These are phyloP conservation scores for Chauna torquata DNA, from an alignment of 2,113 vertebrate species.

Conservation along the genomic window DNA sequence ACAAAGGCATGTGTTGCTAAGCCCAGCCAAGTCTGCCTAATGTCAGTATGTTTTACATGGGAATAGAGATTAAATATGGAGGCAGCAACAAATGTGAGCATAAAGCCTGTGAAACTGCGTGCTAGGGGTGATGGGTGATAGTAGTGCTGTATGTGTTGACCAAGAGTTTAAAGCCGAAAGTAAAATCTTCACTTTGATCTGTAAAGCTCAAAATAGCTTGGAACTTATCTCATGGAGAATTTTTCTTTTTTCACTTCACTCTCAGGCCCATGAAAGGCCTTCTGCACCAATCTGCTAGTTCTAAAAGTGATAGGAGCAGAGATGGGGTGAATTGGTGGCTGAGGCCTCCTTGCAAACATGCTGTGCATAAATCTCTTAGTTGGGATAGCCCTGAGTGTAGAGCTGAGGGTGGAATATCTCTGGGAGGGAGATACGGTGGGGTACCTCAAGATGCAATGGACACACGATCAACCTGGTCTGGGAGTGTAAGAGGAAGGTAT, in stretches of 20 bases:
- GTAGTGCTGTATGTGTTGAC: background rate
- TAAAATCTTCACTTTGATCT: background rate
- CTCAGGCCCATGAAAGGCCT: background rate
- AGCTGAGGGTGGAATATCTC: background rate
- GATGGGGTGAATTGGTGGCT: background rate
- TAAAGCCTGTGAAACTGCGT: background rate
- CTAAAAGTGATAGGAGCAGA: background rate
- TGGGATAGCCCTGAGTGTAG: background rate
- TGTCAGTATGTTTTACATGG: background rate
- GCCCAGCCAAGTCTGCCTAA: background rate
- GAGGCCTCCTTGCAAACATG: background rate
- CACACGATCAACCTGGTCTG: fast-evolving
- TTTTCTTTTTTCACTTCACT: background rate
- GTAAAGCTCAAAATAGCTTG: background rate
- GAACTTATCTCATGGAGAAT: background rate
- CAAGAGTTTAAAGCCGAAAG: background rate
- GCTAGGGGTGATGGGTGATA: background rate
- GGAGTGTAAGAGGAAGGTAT: background rate
- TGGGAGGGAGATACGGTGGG: background rate
- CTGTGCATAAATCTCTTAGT: background rate
- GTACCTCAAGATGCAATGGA: background rate
- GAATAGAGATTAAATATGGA: background rate
- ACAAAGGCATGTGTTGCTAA: background rate
- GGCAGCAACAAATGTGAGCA: background rate
- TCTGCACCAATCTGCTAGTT: background rate